phyloP scores from a whole-genome alignment of 2,113 vertebrate species.

The Ornithorhynchus anatinus region DNA sequence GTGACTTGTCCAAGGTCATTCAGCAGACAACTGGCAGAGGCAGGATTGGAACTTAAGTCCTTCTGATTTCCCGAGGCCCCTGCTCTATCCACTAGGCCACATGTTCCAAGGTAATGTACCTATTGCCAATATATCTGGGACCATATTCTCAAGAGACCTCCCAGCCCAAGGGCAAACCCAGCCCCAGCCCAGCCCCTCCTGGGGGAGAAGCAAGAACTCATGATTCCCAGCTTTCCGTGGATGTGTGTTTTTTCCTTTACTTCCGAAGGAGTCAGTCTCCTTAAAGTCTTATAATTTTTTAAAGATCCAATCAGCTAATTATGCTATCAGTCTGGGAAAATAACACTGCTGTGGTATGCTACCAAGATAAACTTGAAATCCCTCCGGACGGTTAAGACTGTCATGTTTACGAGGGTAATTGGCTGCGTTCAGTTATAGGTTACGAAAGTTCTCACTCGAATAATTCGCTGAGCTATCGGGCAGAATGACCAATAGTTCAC shows the following conservation, averaged over 20 bases:
- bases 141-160: too few species aligned
- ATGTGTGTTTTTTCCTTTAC: not conserved
- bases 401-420: conserved; percentile 65
- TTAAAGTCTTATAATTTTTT: conserved; percentile 12
- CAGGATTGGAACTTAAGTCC: too few species aligned
- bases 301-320: conserved; percentile 40
- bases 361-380: conserved; percentile 51
- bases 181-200: not conserved
- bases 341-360: conserved; percentile 36
- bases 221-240: not conserved
- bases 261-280: not conserved
- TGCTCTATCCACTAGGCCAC: too few species aligned
- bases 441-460: conserved; percentile 63
- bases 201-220: not conserved
- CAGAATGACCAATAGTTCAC: conserved; percentile 64
- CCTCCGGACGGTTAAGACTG: conserved; percentile 27
- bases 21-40: too few species aligned
- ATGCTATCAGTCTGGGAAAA: conserved; percentile 24
- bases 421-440: conserved; percentile 62
- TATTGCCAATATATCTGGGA: too few species aligned
- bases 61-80: too few species aligned
- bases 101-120: too few species aligned
- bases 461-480: conserved; percentile 60
- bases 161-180: too few species aligned
- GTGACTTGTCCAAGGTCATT: too few species aligned